Evolutionary conservation across 92 coral and sea anemone genomes (phyloP).

Genomic region (Porites evermanni): DNA sequence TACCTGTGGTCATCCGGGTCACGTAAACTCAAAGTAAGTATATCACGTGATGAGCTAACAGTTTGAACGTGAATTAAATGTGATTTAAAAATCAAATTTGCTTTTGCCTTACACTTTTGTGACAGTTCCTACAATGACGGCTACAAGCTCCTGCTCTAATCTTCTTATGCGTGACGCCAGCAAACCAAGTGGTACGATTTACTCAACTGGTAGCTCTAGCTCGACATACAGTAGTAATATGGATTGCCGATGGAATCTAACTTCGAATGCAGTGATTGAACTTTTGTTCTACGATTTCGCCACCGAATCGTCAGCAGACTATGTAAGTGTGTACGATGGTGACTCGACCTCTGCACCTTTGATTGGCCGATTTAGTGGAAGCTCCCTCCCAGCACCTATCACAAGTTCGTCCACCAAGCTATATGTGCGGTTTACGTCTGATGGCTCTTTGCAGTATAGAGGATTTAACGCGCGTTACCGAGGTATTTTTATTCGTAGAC

Average conservation of each 20-base stretch:
- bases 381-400: background rate
- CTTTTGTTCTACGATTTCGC: background rate
- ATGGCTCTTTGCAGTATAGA: background rate
- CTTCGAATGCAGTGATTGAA: constrained; percentile 35
- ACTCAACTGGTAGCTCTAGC: background rate
- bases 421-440: constrained; percentile 27
- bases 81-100: too few relatives aligned
- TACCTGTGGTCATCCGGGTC: too few relatives aligned
- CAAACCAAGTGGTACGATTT: background rate
- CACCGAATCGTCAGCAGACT: constrained; percentile 34
- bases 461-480: background rate
- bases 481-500: background rate
- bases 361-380: constrained; percentile 39
- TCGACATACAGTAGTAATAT: background rate
- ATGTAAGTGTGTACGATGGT: constrained; percentile 24
- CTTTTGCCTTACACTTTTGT: too few relatives aligned
- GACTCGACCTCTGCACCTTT: background rate
- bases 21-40: too few relatives aligned
- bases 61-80: too few relatives aligned
- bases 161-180: background rate
- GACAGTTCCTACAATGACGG: too few relatives aligned
- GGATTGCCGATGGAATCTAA: constrained; percentile 16
- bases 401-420: constrained; percentile 28
- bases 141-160: background rate
- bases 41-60: too few relatives aligned